Percentiles rank a stretch among this genome's conserved stretches.
These are phyloP conservation scores for Zaprionus capensis DNA, from an alignment of 1,140 invertebrate genomes.

Conservation along the genomic window DNA sequence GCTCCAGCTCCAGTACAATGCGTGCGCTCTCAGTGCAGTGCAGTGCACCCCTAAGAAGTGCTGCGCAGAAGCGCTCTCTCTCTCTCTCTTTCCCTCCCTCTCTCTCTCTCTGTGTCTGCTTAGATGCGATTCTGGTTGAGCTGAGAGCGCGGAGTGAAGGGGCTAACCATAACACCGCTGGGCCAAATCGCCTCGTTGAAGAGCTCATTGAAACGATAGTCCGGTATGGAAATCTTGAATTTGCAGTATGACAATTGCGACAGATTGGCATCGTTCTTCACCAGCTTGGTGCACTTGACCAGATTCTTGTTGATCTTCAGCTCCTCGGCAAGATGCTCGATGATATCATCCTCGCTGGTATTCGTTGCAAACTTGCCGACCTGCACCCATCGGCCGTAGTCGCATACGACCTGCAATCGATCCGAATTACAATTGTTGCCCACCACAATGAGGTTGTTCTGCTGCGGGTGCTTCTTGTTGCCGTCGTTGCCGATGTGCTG, in stretches of 20 bases:
- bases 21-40: conserved; percentile 19
- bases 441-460: conserved; percentile 80
- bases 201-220: conserved; percentile 83
- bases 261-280: conserved; percentile 81
- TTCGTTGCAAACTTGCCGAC: conserved; percentile 82
- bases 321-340: conserved; percentile 78
- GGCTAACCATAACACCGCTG: conserved; percentile 82
- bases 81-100: conserved; percentile 7
- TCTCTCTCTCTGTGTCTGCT: conserved; percentile 35
- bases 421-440: conserved; percentile 83
- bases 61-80: conserved; percentile 38
- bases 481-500: conserved; percentile 3
- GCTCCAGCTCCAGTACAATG: neutral
- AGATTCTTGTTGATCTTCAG: conserved; percentile 82
- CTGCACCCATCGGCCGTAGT: conserved; percentile 81
- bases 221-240: conserved; percentile 82
- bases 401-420: conserved; percentile 81
- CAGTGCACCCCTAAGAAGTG: conserved; percentile 24
- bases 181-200: conserved; percentile 84
- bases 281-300: conserved; percentile 81
- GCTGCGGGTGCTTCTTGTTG: conserved; percentile 73
- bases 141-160: conserved; percentile 81
- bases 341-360: conserved; percentile 81
- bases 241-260: conserved; percentile 82
- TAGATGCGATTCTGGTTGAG: conserved; percentile 83